phyloP scores from a whole-genome alignment of 1,140 invertebrate species.

The Euwallacea similis region DNA sequence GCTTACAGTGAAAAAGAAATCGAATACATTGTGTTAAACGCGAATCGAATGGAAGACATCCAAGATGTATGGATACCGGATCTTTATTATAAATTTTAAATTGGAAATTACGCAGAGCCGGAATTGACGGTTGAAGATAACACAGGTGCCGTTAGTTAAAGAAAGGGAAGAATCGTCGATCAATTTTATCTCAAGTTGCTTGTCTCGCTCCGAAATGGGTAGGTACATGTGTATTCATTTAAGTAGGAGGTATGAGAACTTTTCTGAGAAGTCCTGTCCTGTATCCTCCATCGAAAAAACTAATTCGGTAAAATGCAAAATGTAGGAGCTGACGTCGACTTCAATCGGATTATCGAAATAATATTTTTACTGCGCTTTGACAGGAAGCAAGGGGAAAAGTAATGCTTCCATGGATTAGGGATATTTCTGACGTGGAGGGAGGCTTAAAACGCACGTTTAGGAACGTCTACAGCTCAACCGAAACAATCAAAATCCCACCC shows the following conservation, averaged over 20 bases:
- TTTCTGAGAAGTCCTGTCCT: neutral
- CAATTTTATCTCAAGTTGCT: too few relatives aligned
- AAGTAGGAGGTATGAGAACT: too few relatives aligned
- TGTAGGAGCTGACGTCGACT: conserved; percentile 21
- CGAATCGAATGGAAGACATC: conserved; percentile 1
- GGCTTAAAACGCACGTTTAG: neutral
- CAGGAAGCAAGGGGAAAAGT: neutral
- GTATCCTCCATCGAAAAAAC: conserved; percentile 7
- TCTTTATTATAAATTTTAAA: conserved; percentile 31
- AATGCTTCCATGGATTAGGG: conserved; percentile 2
- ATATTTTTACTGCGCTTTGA: conserved; percentile 27
- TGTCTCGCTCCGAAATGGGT: neutral
- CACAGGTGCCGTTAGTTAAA: too few relatives aligned
- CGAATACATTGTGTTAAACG: conserved; percentile 19
- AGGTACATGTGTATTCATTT: neutral
- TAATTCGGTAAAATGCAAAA: conserved; percentile 23
- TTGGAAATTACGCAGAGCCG: conserved; percentile 1
- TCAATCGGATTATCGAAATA: conserved; percentile 29
- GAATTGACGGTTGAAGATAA: too few relatives aligned
- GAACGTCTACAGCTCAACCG: too few relatives aligned
- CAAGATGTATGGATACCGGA: conserved; percentile 21
- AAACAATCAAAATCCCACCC: too few relatives aligned
- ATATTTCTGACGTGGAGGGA: neutral
- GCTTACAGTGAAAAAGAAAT: conserved; percentile 19
- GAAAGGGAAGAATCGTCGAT: too few relatives aligned